Conservation (phyloP, 2,113 vertebrate species). For the Oryzias curvinotus region DNA sequence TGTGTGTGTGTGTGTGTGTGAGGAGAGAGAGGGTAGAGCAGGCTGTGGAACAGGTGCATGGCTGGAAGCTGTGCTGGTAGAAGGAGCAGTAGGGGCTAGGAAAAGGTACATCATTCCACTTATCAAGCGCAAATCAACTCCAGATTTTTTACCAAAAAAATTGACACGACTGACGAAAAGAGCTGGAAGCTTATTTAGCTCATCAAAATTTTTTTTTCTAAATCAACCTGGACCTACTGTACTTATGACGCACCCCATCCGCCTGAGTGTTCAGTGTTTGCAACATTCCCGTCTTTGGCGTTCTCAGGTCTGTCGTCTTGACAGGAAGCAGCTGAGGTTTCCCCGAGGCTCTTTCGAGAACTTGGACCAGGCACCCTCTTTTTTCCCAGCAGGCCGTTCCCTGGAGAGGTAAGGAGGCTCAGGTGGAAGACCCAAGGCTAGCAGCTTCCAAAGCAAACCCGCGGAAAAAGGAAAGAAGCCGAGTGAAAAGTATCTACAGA, state of each 20-base stretch:
- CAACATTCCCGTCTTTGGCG: slow-evolving; percentile 8
- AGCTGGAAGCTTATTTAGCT: slow-evolving; percentile 34
- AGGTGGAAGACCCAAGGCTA: slow-evolving; percentile 72
- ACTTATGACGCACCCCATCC: slow-evolving; percentile 33
- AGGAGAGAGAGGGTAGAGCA: slow-evolving; percentile 32
- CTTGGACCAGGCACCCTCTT: slow-evolving; percentile 27
- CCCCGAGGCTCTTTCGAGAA: slow-evolving; percentile 31
- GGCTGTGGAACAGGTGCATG: slow-evolving; percentile 74
- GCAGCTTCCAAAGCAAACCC: slow-evolving; percentile 30
- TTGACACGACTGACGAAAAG: slow-evolving; percentile 54
- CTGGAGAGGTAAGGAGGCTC: slow-evolving; percentile 61
- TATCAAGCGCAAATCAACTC: slow-evolving; percentile 64
- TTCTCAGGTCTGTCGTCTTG: slow-evolving; percentile 43
- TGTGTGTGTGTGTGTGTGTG: slow-evolving; percentile 21
- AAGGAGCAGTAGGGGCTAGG: slow-evolving; percentile 49
- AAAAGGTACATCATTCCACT: slow-evolving; percentile 58
- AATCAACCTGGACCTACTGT: slow-evolving; percentile 13
- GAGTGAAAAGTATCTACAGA: background rate
- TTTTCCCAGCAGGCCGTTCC: slow-evolving; percentile 46
- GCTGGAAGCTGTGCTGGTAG: slow-evolving; percentile 71
- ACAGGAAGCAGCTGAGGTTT: slow-evolving; percentile 49
- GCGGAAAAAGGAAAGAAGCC: background rate
- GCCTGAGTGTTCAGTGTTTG: slow-evolving; percentile 18
- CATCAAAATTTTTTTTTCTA: too few species aligned
- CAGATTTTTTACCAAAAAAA: slow-evolving; percentile 40